These are phyloP conservation scores for Odontomyia ornata DNA, from an alignment of 2,888 invertebrate genomes.

Conservation along the genomic window DNA sequence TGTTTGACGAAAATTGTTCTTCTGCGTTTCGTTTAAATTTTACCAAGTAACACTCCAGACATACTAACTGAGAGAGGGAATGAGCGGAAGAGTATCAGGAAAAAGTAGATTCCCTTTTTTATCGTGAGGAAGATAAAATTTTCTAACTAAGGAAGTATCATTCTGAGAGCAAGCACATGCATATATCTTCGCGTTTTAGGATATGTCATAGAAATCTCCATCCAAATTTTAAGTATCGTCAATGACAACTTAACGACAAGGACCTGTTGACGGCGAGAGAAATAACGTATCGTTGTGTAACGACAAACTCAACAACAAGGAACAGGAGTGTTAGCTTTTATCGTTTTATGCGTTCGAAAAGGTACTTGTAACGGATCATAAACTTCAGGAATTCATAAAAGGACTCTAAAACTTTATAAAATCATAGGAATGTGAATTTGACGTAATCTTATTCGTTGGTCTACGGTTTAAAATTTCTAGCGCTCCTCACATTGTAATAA, in stretches of 20 bases:
- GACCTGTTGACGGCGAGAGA: background rate
- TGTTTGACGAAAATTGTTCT: no score
- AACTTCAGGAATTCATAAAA: slow-evolving; percentile 41
- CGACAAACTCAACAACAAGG: background rate
- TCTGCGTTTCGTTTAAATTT: no score
- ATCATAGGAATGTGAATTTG: slow-evolving; percentile 26
- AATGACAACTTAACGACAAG: slow-evolving; percentile 17
- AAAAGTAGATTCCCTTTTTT: no score
- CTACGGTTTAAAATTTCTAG: slow-evolving; percentile 30
- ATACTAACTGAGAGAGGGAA: no score
- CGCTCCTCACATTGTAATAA: slow-evolving; percentile 36
- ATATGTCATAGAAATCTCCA: background rate
- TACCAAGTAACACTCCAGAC: no score
- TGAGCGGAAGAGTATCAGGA: no score
- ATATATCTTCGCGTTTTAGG: background rate
- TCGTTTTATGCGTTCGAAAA: slow-evolving; percentile 31
- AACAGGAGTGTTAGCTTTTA: slow-evolving; percentile 6
- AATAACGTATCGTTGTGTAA: background rate
- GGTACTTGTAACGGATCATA: slow-evolving; percentile 39
- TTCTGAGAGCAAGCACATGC: background rate
- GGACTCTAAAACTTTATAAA: slow-evolving; percentile 37
- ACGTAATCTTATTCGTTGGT: slow-evolving; percentile 12
- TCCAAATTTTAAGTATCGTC: slow-evolving; percentile 13
- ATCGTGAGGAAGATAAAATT: no score
- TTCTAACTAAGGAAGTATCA: no score